phyloP scores from a whole-genome alignment of 2,113 vertebrate species.

The Neoarius graeffei region DNA sequence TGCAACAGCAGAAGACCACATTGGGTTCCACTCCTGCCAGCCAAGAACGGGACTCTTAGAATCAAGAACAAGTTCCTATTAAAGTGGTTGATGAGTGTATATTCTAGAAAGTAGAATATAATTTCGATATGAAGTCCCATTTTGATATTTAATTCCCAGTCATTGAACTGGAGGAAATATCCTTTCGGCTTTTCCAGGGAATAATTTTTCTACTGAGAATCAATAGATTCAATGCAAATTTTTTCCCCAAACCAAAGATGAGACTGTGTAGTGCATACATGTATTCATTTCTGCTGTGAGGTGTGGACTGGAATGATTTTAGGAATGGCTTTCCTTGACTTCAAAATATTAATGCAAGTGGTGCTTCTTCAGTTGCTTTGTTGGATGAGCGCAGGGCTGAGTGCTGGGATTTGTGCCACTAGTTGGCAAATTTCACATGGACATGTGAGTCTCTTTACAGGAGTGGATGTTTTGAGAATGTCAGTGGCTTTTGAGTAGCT shows the following conservation, averaged over 20 bases:
- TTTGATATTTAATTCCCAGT: not conserved
- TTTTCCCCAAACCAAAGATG: not conserved
- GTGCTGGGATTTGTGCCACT: conserved; percentile 41
- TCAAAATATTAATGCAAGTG: conserved; percentile 33
- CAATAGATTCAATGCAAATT: not conserved
- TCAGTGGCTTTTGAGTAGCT: conserved; percentile 41
- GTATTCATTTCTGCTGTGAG: conserved; percentile 20
- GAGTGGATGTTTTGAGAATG: conserved; percentile 41
- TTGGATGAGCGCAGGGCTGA: conserved; percentile 32
- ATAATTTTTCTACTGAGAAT: not conserved
- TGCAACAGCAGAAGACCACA: too few species aligned
- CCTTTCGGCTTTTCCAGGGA: not conserved
- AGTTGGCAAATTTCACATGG: conserved; percentile 34
- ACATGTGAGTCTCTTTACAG: conserved; percentile 23
- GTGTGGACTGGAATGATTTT: conserved; percentile 11
- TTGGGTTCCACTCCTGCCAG: too few species aligned
- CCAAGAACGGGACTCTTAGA: too few species aligned
- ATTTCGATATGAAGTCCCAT: not conserved
- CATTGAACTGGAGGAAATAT: not conserved
- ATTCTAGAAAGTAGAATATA: too few species aligned
- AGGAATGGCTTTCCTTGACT: conserved; percentile 12
- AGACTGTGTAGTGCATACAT: not conserved
- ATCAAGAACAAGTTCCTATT: too few species aligned
- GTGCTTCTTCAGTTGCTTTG: conserved; percentile 28
- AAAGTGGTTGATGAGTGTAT: too few species aligned